Base-by-base conservation (phyloP, 2,113 vertebrate genomes). In the Ascaphus truei region DNA sequence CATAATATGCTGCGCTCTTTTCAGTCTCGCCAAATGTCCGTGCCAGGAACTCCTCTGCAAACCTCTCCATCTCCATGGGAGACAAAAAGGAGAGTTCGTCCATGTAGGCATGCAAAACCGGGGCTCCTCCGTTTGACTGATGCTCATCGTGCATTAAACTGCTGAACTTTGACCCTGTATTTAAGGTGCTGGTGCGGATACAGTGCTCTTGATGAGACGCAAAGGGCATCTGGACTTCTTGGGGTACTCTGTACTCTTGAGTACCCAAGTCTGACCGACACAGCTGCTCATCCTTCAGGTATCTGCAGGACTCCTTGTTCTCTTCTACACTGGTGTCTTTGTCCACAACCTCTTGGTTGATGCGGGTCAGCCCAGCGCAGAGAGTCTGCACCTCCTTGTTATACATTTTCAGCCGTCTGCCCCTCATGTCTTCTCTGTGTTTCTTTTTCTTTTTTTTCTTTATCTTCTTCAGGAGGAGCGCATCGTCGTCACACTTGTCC, bases 361-460 rank as follows among this genome's bases (percentile, higher is more conserved):
- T 83, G 31, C 85, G 87, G 1, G 88, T 90, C 18, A 88, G 84
- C 3, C 91, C 91, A 1, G 89, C 81, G 20, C 92, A 95, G n/a
- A 92, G 83, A 0, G 97, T 99, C 85, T 99, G 97, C 51, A 97
- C 94, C 41, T 94, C 94, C 56, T 96, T 98, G 85, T 93, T 92
- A 80, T 93, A 94, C 85, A 89, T 79, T 80, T 91, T 91, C 62
- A 95, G 81, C 37, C 91, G 92, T 67, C 91, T 95, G 12, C 85
- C 84, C 18, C 87, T 86, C 72, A 95, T 82, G 0, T 95, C 95
- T 79, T 97, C 95, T 23, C 90, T 88, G 33, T 96, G 93, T 87
- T 92, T 92, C 89, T 92, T 95, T 89, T 96, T 98, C 87, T 96
- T 98, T 86, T 95, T 99, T 47, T 93, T 98, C 88, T 93, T 93